Conservation (phyloP, 1,140 invertebrate species). For the Polypedilum pembai region DNA sequence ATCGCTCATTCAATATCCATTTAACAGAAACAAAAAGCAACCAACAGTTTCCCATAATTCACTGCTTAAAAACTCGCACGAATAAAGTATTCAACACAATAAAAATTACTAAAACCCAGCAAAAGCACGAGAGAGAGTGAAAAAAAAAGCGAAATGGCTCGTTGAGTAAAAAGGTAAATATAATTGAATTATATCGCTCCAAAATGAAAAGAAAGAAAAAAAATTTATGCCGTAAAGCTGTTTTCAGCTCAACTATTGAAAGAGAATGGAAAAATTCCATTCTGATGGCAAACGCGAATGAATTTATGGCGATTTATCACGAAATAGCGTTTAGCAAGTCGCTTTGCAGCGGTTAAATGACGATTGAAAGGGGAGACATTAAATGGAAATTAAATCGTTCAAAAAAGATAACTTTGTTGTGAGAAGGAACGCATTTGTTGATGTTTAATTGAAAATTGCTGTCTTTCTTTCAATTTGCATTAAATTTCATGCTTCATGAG, state of each 20-base stretch:
- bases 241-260: constrained; percentile 10
- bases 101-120: too few relatives aligned
- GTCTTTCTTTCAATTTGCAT: too few relatives aligned
- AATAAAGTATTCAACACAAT: too few relatives aligned
- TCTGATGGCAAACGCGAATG: not conserved
- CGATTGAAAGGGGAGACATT: constrained; percentile 1
- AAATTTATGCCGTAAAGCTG: constrained; percentile 17
- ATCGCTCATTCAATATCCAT: too few relatives aligned
- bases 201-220: not conserved
- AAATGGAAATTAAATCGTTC: constrained; percentile 13
- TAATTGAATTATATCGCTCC: constrained; percentile 13
- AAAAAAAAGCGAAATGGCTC: not conserved
- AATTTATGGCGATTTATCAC: constrained; percentile 28
- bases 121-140: too few relatives aligned
- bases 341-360: constrained; percentile 7
- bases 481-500: too few relatives aligned
- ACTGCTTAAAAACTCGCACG: too few relatives aligned
- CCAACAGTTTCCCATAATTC: too few relatives aligned
- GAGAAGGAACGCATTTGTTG: not conserved
- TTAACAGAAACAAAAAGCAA: too few relatives aligned
- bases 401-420: not conserved
- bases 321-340: constrained; percentile 22
- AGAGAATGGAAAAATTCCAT: not conserved
- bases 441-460: too few relatives aligned
- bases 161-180: constrained; percentile 18